Evolutionary conservation across 2,113 vertebrate genomes (phyloP), one percentile per base, ranked within the genome.

Genomic region (Petroica traversi): DNA sequence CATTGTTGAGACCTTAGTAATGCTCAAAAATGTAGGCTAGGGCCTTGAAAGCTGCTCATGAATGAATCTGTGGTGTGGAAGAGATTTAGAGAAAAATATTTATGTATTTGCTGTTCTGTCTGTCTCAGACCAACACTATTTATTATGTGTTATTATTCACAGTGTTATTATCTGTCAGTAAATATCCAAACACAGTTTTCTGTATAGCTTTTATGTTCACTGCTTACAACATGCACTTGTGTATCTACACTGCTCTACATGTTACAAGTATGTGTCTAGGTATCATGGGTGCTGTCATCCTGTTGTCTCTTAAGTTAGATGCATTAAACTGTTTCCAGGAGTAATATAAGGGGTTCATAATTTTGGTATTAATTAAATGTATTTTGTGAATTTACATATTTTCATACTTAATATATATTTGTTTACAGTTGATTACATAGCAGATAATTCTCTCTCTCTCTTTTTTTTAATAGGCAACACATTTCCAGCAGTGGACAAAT

Each of bases 401-500:
- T 91, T 86, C 23, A 20, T 73, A 51, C 43, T 61, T 83, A 43
- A 14, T 68, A 7, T 68, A 9, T 31, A 16, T 58, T 3, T 59
- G 28, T 86, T 82, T 69, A 25, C 18, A 45, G 13, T 71, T 86
- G n/a, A 40, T 71, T 63, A 40, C 67, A 29, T 51, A 43, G 26
- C 12, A 64, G 6, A 2, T 94, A 74, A 86, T 89, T 82, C 9
- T 77, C 19, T 26, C 24, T 89, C 2, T 79, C 19, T 43, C 18
- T 20, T 80, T 64, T 87, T 66, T 85, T 62, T 63, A 74, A 88
- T 95, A 99, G 99, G 99, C 98, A 59, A 93, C 98, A 29, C 77
- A 90, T 61, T 99, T 99, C 97, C 97, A 98, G 58, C 97, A 98
- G 48, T 99, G 99, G 99, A 95, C 96, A 80, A 97, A 98, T 80